A percentile compares a stretch with the other conserved stretches of the same genome.
Evolutionary conservation across 2,888 invertebrate species (phyloP).

Genomic region (Mesorhabditis spiculigera): DNA sequence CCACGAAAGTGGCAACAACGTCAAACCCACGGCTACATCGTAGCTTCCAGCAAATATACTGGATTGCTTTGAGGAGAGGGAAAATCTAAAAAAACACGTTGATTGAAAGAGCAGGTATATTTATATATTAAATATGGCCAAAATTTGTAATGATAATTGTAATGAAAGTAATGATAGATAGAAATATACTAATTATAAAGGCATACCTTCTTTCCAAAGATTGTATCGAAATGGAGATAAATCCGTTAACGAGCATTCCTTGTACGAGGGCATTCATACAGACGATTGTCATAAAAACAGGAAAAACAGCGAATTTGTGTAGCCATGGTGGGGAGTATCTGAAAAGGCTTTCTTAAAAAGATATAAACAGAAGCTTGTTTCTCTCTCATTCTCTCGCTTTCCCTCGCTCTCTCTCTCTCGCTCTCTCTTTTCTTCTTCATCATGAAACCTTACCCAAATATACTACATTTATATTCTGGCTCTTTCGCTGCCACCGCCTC

Average conservation of each 20-base stretch:
- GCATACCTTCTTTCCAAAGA: constrained; percentile 41
- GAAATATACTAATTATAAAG: too few species aligned
- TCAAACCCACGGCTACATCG: constrained; percentile 36
- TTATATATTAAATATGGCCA: too few species aligned
- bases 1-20: constrained; percentile 32
- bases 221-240: constrained; percentile 38
- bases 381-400: too few species aligned
- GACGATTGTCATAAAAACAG: constrained; percentile 28
- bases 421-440: too few species aligned
- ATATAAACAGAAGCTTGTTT: too few species aligned
- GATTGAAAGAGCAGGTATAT: too few species aligned
- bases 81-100: constrained; percentile 22
- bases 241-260: constrained; percentile 41
- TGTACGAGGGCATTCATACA: constrained; percentile 35
- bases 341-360: neutral
- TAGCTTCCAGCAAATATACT: constrained; percentile 39
- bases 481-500: too few species aligned
- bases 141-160: too few species aligned
- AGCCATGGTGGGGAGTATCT: constrained; percentile 15
- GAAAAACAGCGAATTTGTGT: constrained; percentile 26
- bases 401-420: too few species aligned
- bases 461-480: too few species aligned
- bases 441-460: too few species aligned
- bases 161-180: too few species aligned
- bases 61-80: constrained; percentile 33